A percentile compares a stretch with the other conserved stretches of the same genome.
phyloP scores from a whole-genome alignment of 2,888 invertebrate species.

The Antheraea yamamai region DNA sequence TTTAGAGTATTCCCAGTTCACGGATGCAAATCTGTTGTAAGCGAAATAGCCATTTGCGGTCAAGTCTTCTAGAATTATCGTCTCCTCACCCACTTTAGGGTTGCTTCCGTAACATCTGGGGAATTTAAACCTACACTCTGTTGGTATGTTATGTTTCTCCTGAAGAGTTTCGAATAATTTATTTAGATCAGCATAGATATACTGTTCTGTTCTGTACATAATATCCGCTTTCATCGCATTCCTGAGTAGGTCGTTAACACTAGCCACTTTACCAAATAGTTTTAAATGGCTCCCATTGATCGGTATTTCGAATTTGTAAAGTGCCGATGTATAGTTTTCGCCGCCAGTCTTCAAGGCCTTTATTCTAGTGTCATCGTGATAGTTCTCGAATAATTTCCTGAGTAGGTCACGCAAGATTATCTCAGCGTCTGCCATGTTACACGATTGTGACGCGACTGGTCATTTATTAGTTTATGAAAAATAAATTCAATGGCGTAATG shows the following conservation, averaged over 20 bases:
- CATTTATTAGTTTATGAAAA: not conserved
- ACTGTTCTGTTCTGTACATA: conserved; percentile 27
- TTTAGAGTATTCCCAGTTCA: conserved; percentile 39
- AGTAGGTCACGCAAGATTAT: conserved; percentile 21
- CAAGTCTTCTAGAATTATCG: conserved; percentile 32
- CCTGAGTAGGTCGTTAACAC: conserved; percentile 25
- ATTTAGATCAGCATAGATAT: conserved; percentile 25
- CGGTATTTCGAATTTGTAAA: conserved; percentile 28
- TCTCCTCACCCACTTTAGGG: conserved; percentile 26
- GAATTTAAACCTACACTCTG: conserved; percentile 27
- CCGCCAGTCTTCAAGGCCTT: conserved; percentile 28
- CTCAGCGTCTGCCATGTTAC: conserved; percentile 23
- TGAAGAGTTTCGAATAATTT: conserved; percentile 26
- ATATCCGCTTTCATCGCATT: not conserved
- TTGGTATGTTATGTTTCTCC: conserved; percentile 24
- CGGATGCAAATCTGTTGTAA: conserved; percentile 34
- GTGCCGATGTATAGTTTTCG: conserved; percentile 31
- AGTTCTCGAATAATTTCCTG: conserved; percentile 21
- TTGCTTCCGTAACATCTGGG: conserved; percentile 31
- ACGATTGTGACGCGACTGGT: not conserved
- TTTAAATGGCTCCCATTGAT: conserved; percentile 1
- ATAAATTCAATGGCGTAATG: not conserved
- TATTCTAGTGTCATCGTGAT: conserved; percentile 21
- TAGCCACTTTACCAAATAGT: conserved; percentile 25
- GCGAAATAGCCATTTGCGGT: conserved; percentile 32